A percentile compares a stretch with the other conserved stretches of the same genome.
These are phyloP conservation scores for Eonycteris spelaea DNA, from an alignment of 2,113 vertebrate genomes.

Conservation along the genomic window DNA sequence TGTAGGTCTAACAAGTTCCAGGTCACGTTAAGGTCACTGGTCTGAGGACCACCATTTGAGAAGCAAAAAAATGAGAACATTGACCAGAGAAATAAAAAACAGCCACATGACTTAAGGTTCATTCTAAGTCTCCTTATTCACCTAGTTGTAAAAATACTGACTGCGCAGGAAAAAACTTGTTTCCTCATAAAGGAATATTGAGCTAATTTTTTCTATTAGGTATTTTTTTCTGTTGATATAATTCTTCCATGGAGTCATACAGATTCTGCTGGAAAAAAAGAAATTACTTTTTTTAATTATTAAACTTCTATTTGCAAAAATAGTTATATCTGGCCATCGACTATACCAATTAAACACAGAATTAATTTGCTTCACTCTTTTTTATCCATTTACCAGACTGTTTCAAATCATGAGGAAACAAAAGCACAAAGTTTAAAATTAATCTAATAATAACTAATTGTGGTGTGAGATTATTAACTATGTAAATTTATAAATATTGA, in stretches of 20 bases:
- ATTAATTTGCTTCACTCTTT: neutral
- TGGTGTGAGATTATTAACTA: neutral
- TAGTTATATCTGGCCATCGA: neutral
- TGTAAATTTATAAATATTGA: neutral
- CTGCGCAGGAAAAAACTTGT: neutral
- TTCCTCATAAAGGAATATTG: neutral
- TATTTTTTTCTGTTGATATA: neutral
- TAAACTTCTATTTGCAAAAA: neutral
- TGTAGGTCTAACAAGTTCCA: neutral
- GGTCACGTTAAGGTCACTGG: no score
- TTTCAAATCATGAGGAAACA: neutral
- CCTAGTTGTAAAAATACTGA: neutral
- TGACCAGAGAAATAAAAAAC: neutral
- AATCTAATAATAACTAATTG: neutral
- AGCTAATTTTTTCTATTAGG: neutral
- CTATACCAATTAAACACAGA: neutral
- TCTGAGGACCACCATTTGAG: neutral
- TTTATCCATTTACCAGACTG: neutral
- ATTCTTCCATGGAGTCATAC: neutral
- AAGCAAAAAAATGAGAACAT: neutral
- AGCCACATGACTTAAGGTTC: neutral
- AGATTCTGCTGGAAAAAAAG: neutral
- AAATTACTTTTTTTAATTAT: neutral
- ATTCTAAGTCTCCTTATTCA: neutral
- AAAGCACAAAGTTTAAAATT: neutral